A percentile compares a stretch with the other conserved stretches of the same genome.
Conservation (phyloP, 2,797 vertebrate species). For the Gallinago nigripennis region DNA sequence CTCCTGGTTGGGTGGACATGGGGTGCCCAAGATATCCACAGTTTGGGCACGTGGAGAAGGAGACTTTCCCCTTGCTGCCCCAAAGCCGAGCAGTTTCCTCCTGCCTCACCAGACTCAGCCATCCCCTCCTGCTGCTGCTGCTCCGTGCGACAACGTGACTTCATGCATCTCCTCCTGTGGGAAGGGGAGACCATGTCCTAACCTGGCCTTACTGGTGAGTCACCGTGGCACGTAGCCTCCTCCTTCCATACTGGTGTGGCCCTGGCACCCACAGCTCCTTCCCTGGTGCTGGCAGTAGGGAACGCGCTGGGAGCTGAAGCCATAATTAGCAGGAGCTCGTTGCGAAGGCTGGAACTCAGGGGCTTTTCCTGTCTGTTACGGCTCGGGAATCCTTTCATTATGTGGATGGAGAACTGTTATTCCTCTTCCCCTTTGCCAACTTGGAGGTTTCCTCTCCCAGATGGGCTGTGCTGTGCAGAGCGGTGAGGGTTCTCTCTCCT, state of each 20-base stretch:
- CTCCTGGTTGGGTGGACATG: not conserved
- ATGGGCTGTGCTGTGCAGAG: not conserved
- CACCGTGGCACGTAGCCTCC: not conserved
- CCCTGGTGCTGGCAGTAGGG: not conserved
- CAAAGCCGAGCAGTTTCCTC: rapidly evolving
- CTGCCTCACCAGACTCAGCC: not conserved
- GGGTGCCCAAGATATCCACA: rapidly evolving
- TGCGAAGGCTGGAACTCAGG: not conserved
- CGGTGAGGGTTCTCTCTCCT: not conserved
- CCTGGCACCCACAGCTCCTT: not conserved
- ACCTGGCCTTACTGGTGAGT: not conserved
- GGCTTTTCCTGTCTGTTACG: not conserved
- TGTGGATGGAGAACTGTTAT: not conserved
- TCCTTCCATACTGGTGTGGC: not conserved
- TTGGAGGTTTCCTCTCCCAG: not conserved
- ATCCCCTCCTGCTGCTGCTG: not conserved
- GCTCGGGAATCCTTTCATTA: not conserved
- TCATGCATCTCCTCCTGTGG: not conserved
- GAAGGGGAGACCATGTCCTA: not conserved
- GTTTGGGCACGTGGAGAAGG: not conserved
- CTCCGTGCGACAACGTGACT: rapidly evolving
- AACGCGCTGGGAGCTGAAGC: not conserved
- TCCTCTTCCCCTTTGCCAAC: not conserved
- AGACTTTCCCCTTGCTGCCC: rapidly evolving
- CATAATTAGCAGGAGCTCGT: not conserved